Base-by-base conservation (phyloP, 2,113 vertebrate species). In the Mystacornis crossleyi region DNA sequence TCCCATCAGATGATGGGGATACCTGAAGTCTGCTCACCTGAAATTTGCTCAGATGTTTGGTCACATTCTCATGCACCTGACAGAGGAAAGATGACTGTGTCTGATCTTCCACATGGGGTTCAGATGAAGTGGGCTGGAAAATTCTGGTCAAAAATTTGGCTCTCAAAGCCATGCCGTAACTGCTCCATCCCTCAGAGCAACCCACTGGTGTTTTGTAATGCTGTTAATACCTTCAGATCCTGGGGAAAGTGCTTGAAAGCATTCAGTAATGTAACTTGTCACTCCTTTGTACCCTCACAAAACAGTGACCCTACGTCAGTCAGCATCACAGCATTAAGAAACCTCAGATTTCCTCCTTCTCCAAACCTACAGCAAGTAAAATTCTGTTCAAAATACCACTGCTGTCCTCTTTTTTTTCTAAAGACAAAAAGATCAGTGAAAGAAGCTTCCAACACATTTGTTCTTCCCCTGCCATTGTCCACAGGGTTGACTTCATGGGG, bases 401-500 rank as follows among this genome's bases (percentile, higher is more conserved):
- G 24, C n/a, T 34, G 8, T 47, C 23, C 23, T 71, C 18, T 42
- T 65, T 70, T 57, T 33, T 28, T 18, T 10, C 57, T 71, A 17
- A 69, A 54, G n/a, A 48, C 7, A 74, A 74, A 24, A 40, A 61
- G 12, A 55, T 19, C 33, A 64, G 6, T 54, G 26, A 53, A 58
- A 80, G 43, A n/a, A 34, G 10, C 12, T 93, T 83, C 55, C 31
- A 71, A 57, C 0, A 2, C 13, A 16, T 66, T 70, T 55, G 18
- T 51, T 67, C 33, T 66, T 86, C 54, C 6, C 28, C 11, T 80
- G 24, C 48, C 16, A 33, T 5, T 18, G 1, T 54, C 33, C 18
- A 50, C 29, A 31, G 33, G 5, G 20, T 5, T 81, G 50, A 34
- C 55, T 38, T 5, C 10, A 33, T 0, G 0, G 20, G 18, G 25